phyloP scores from a whole-genome alignment of 2,797 vertebrate genomes.

The Carcharodon carcharias region DNA sequence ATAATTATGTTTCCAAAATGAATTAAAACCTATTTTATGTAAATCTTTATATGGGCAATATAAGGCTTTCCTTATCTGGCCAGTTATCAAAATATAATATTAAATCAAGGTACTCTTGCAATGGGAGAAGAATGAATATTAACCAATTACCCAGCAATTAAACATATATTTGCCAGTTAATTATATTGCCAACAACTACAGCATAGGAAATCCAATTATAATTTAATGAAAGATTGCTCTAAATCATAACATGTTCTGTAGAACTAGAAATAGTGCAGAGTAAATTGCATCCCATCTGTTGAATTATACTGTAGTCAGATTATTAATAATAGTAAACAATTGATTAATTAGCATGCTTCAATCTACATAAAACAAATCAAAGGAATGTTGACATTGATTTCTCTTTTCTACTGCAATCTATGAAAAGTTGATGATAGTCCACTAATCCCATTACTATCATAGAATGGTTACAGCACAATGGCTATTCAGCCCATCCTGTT shows the following conservation, averaged over 20 bases:
- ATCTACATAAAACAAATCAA: background rate
- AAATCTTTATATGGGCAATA: background rate
- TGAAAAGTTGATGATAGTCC: background rate
- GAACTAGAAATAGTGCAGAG: background rate
- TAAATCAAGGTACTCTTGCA: background rate
- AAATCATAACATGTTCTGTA: too few relatives aligned
- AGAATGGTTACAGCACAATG: background rate
- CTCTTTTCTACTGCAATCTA: too few relatives aligned
- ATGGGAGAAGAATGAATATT: background rate
- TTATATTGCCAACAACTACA: conserved; percentile 28
- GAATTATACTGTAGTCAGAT: background rate
- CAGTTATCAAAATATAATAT: background rate
- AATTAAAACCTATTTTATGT: background rate
- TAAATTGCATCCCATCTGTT: background rate
- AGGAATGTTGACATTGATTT: background rate
- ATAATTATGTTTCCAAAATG: conserved; percentile 13
- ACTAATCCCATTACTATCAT: background rate
- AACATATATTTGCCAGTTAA: conserved; percentile 29
- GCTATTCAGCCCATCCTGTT: too few relatives aligned
- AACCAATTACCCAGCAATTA: conserved; percentile 8
- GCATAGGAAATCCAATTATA: conserved; percentile 14
- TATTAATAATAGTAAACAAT: conserved; percentile 8
- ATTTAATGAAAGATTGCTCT: background rate
- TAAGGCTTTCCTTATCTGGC: background rate
- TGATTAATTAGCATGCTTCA: background rate